Evolutionary conservation across 1,140 invertebrate genomes (phyloP), one percentile per base, ranked within the genome.

Genomic region (Pseudomyrmex sp.): DNA sequence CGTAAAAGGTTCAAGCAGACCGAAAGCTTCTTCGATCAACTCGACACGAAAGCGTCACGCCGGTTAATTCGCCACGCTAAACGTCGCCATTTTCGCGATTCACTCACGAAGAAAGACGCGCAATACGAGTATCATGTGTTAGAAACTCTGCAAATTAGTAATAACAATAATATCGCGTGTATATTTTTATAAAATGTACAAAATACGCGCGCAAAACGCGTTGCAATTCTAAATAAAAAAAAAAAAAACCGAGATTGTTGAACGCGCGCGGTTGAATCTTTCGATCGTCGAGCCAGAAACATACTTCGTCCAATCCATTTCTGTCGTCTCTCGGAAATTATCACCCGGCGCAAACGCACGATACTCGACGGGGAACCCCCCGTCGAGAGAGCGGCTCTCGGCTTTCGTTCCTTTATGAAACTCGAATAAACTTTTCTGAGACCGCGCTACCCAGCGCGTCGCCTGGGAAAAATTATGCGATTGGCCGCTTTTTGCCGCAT

Each of bases 241-340:
- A 80, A 66, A 65, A 87, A 80, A 88, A 50, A 83, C 62, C 48
- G 54, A 35, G 35, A 65, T 77, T 74, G 52, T 52, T 76, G 46
- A 61, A 48, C 26, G 54, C 52, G 54, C 52, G 54, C 65, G 73
- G 26, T 10, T 50, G 82, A 58, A 88, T 84, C 80, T 88, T 88
- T 88, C 82, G 85, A 88, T 88, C 86, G 86, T 83, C 83, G 74
- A 88, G 74, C 83, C 72, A 76, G 75, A 76, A 88, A 75, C 86
- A 87, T 88, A 88, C 74, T 84, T 88, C 59, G 86, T 35, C 85
- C 86, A 88, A 88, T 88, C 86, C 86, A 88, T 88, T 88, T 88
- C 86, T 88, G 86, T 77, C 86, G 68, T 88, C 86, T 87, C 86
- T 84, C 82, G 86, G 85, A 87, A 88, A 88, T 88, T 88, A 88